Conservation (phyloP, 2,888 invertebrate species). For the Drosophila heteroneura region DNA sequence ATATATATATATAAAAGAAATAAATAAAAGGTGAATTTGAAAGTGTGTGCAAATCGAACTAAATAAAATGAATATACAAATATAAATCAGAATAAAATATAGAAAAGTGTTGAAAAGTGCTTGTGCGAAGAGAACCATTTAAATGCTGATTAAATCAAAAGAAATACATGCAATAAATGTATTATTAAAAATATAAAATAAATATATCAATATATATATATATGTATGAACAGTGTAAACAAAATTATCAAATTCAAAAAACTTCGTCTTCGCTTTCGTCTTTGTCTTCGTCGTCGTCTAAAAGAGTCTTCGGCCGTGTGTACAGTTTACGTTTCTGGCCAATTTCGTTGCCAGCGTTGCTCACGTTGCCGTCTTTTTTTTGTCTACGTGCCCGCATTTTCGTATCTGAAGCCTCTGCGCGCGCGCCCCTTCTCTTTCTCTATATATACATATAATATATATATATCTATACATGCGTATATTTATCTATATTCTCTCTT, state of each 20-base stretch:
- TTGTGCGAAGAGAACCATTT: conserved; percentile 50
- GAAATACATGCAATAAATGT: conserved; percentile 8
- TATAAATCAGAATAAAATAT: conserved; percentile 17
- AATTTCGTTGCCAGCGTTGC: conserved; percentile 48
- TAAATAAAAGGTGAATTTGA: not conserved
- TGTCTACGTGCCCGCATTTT: conserved; percentile 66
- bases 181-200: conserved; percentile 2
- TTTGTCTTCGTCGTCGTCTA: conserved; percentile 18
- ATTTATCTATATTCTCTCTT: conserved; percentile 12
- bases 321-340: conserved; percentile 56
- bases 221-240: conserved; percentile 33
- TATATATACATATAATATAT: not conserved
- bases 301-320: conserved; percentile 39
- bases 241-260: conserved; percentile 33
- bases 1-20: not conserved
- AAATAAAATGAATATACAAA: conserved; percentile 24
- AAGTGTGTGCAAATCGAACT: conserved; percentile 50
- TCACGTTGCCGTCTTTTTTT: conserved; percentile 37
- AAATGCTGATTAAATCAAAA: conserved; percentile 1
- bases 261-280: conserved; percentile 13
- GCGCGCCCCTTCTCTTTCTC: conserved; percentile 31
- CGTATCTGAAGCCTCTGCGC: conserved; percentile 33
- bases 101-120: conserved; percentile 43
- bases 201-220: conserved; percentile 10
- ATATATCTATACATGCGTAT: not conserved